A percentile compares a stretch with the other conserved stretches of the same genome.
Evolutionary conservation across 2,888 invertebrate species (phyloP).

Genomic region (Sphaeridia pumilis): DNA sequence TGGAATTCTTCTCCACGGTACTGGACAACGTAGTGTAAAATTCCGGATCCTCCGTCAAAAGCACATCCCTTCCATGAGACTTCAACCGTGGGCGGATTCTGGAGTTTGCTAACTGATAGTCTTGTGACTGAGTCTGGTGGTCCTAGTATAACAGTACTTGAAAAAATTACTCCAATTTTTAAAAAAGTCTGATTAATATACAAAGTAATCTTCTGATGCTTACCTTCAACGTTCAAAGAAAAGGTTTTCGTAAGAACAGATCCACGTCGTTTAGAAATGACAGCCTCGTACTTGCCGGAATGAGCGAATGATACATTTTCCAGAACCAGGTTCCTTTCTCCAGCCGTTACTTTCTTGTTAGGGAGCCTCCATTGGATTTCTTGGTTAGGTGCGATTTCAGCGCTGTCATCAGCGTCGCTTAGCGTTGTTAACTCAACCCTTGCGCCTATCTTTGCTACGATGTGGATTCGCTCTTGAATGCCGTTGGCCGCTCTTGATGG

Average conservation of each 20-base stretch:
- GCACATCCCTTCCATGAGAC: conserved; percentile 12
- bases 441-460: conserved; percentile 7
- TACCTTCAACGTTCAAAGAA: conserved; percentile 12
- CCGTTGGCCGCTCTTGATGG: no score
- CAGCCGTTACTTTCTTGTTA: background rate
- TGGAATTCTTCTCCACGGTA: background rate
- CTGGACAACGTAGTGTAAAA: conserved; percentile 2
- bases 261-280: background rate
- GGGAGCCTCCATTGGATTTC: conserved; percentile 9
- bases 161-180: background rate
- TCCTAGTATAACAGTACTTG: background rate
- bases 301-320: conserved; percentile 5
- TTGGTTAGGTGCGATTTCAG: background rate
- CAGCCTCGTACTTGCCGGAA: conserved; percentile 8
- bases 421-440: background rate
- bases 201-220: background rate
- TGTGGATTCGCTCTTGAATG: no score
- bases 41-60: conserved; percentile 8
- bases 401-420: background rate
- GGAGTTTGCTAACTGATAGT: background rate
- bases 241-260: conserved; percentile 2
- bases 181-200: background rate
- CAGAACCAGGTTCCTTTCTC: background rate
- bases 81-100: conserved; percentile 8
- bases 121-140: background rate